Base-by-base conservation (phyloP, 2,797 vertebrate species). In the Alca torda region DNA sequence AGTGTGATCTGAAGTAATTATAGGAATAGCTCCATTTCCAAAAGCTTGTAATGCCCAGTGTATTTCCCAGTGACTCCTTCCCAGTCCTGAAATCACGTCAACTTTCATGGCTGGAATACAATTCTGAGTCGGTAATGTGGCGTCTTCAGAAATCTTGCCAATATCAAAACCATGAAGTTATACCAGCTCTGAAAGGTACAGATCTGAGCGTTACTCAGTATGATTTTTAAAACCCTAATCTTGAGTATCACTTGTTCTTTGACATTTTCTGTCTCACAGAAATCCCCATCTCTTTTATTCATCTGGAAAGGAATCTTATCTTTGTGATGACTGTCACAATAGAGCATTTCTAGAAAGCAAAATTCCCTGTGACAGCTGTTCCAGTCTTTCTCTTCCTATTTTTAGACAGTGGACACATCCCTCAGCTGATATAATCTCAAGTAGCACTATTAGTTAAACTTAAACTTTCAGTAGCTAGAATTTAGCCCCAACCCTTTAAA, bases 311-410 rank as follows among this genome's bases (percentile, higher is more conserved):
- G 45, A 87, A 64, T 25, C 18, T 74, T 67, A 23, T 26, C 68
- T 91, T 85, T 64, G 26, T 1, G 7, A 16, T 57, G 39, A 39
- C 33, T 75, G 45, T 43, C 89, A 78, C 33, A 91, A 68, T 3
- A 65, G 65, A 85, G 79, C 72, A 46, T 86, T 91, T 96, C 92
- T 92, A 89, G 87, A 94, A 93, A 90, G 82, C 65, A 46, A 9
- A 85, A 91, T 92, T 81, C 69, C 37, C 61, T 73, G 17, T 33
- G 69, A 61, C 82, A 91, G 87, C 89, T 96, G 65, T 63, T 88
- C 76, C 59, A 87, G 61, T 77, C 91, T 82, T 94, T 93, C 83
- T 73, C 67, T 84, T 74, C 56, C 91, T 95, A 78, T 91, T 93
- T 96, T 90, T 95, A 95, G 83, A 45, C 30, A 88, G 18, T 3